Conservation (phyloP, 92 coral and sea anemone species). For the Scolanthus callimorphus region DNA sequence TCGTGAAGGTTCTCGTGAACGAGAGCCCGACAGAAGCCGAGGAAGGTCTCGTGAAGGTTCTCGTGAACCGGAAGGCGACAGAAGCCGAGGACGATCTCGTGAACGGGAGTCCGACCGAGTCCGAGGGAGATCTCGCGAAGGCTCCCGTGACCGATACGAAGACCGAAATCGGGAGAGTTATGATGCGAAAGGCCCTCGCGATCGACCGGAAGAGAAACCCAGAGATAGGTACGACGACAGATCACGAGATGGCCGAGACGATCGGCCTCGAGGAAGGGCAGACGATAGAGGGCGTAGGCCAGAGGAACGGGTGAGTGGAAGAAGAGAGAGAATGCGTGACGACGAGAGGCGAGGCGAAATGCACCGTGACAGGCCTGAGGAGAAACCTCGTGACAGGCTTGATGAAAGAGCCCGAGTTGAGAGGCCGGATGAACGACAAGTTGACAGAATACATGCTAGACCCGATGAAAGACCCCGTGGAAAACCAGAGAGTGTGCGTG, state of each 20-base stretch:
- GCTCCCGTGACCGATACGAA: background rate
- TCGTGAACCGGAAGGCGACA: no score
- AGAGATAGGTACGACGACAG: no score
- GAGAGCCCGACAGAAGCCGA: conserved; percentile 5
- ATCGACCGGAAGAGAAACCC: no score
- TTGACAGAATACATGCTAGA: background rate
- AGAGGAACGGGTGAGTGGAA: background rate
- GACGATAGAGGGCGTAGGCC: background rate
- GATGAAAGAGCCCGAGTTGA: background rate
- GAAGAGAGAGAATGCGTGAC: background rate
- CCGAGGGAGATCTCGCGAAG: conserved; percentile 22
- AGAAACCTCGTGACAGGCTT: background rate
- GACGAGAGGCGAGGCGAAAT: background rate
- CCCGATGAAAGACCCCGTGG: background rate
- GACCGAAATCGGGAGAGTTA: background rate
- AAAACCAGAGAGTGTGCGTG: background rate
- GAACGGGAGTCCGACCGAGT: conserved; percentile 1
- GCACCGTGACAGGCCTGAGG: background rate
- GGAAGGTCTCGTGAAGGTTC: conserved; percentile 13
- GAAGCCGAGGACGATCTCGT: background rate
- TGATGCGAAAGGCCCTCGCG: background rate
- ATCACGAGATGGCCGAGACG: background rate
- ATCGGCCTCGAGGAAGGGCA: no score
- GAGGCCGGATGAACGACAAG: background rate
- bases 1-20: background rate